A percentile compares a stretch with the other conserved stretches of the same genome.
These are phyloP conservation scores for Osmoderma eremita DNA, from an alignment of 2,888 invertebrate species.

Conservation along the genomic window DNA sequence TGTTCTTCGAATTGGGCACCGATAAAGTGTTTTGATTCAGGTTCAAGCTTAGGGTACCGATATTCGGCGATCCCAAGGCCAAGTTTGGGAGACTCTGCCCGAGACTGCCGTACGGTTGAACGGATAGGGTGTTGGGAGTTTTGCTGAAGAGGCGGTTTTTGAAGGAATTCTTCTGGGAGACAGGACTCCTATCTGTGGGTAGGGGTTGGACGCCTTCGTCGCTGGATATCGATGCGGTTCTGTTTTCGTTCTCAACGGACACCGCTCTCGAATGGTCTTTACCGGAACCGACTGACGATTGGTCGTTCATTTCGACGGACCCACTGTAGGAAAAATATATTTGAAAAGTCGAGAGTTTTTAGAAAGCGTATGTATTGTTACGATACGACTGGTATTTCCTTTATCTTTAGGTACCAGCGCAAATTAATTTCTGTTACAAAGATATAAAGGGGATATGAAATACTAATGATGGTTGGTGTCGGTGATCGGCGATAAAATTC, in stretches of 20 bases:
- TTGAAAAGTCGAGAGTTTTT: neutral
- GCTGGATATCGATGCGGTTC: conserved; percentile 73
- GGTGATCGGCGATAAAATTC: too few relatives aligned
- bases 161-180: conserved; percentile 60
- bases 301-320: conserved; percentile 75
- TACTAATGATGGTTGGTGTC: too few relatives aligned
- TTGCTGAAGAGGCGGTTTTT: conserved; percentile 60
- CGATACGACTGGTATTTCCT: too few relatives aligned
- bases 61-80: conserved; percentile 63
- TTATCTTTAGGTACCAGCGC: too few relatives aligned
- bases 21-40: conserved; percentile 67
- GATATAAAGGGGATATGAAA: too few relatives aligned
- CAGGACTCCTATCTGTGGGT: conserved; percentile 63
- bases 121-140: conserved; percentile 79
- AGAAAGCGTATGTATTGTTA: too few relatives aligned
- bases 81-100: conserved; percentile 87
- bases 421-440: too few relatives aligned
- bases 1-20: conserved; percentile 65
- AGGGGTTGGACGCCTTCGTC: conserved; percentile 69
- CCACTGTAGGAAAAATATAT: conserved; percentile 63
- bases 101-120: conserved; percentile 75
- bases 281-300: conserved; percentile 64
- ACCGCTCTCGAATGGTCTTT: conserved; percentile 67
- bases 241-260: conserved; percentile 71
- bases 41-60: conserved; percentile 58